Percentiles rank a stretch among this genome's conserved stretches.
Conservation (phyloP, 2,888 invertebrate species). For the Hecatera dysodea region DNA sequence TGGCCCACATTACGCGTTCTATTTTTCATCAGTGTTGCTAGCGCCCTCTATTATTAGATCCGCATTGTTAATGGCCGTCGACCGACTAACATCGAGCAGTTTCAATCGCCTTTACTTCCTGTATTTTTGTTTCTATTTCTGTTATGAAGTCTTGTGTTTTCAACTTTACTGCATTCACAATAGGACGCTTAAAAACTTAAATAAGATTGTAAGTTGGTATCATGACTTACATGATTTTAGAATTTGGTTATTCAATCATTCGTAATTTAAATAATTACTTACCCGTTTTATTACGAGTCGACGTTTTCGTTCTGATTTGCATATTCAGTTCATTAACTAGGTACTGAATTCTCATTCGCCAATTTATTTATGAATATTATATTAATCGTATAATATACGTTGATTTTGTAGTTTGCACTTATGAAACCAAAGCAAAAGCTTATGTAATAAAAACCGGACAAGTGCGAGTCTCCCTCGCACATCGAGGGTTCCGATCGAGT, state of each 20-base stretch:
- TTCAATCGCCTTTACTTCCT: slow-evolving; percentile 76
- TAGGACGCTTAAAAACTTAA: not conserved
- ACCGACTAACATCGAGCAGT: slow-evolving; percentile 78
- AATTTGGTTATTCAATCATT: not conserved
- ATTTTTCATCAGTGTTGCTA: slow-evolving; percentile 82
- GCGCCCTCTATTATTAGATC: slow-evolving; percentile 87
- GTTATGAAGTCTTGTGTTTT: slow-evolving; percentile 52
- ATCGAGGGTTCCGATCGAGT: no score
- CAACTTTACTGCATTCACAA: slow-evolving; percentile 18
- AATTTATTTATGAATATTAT: not conserved
- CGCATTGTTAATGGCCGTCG: slow-evolving; percentile 85
- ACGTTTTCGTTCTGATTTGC: not conserved
- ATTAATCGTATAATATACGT: no score
- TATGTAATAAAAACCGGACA: no score
- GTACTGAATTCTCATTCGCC: not conserved
- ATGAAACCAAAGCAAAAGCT: no score
- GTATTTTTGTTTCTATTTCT: slow-evolving; percentile 73
- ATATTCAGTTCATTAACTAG: not conserved
- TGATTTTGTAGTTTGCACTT: no score
- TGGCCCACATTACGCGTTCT: slow-evolving; percentile 87
- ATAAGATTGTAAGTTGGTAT: not conserved
- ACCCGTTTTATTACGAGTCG: not conserved
- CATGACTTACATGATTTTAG: not conserved
- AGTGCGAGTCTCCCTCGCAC: no score
- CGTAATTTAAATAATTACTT: not conserved